These are phyloP conservation scores for Scaptomyza pallida DNA, from an alignment of 1,140 invertebrate species.

Conservation along the genomic window DNA sequence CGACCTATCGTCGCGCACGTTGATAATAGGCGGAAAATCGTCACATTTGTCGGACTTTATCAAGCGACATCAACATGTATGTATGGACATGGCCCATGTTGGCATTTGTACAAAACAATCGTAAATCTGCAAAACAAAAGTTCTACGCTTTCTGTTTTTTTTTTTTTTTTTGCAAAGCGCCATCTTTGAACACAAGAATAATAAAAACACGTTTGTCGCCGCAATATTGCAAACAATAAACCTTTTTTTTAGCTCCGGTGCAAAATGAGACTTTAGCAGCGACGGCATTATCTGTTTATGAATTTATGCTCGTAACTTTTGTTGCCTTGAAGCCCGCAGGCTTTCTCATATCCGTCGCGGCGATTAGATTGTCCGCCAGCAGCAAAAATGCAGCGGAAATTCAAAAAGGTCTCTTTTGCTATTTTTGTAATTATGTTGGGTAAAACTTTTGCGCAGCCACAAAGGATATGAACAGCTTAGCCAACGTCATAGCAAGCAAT, in stretches of 20 bases:
- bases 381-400: constrained; percentile 71
- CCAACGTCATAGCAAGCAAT: neutral
- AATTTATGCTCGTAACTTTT: constrained; percentile 71
- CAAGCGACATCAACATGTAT: constrained; percentile 31
- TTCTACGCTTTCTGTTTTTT: neutral
- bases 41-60: constrained; percentile 74
- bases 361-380: constrained; percentile 65
- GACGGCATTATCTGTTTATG: constrained; percentile 77
- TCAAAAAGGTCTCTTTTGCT: constrained; percentile 56
- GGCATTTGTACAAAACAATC: constrained; percentile 37
- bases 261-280: constrained; percentile 66
- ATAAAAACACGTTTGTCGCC: constrained; percentile 67
- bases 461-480: neutral
- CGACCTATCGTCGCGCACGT: constrained; percentile 11
- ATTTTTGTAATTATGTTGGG: constrained; percentile 66
- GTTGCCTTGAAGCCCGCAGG: constrained; percentile 7
- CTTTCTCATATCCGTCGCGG: constrained; percentile 73
- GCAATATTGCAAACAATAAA: constrained; percentile 43
- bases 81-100: constrained; percentile 11
- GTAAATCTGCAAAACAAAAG: too few relatives aligned
- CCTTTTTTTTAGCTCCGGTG: constrained; percentile 23
- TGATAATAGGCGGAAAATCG: constrained; percentile 82
- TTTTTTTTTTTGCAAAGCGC: constrained; percentile 31
- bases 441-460: constrained; percentile 45
- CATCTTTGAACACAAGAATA: constrained; percentile 49